phyloP scores from a whole-genome alignment of 2,888 invertebrate species.

The Drosophila seclusa region DNA sequence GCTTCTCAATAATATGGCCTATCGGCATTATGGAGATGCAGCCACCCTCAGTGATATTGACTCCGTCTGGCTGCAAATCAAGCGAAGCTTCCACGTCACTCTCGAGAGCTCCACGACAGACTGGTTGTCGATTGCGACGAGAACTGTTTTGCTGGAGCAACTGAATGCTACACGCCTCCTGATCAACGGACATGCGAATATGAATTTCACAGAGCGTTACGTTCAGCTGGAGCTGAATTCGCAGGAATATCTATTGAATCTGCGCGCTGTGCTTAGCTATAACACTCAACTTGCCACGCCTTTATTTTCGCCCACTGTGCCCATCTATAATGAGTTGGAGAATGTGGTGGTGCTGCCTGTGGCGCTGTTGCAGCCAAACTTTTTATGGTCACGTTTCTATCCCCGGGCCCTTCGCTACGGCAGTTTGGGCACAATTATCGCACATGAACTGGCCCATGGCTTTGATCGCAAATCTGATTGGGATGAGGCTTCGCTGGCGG shows the following conservation, averaged over 20 bases:
- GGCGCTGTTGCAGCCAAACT: slow-evolving; percentile 78
- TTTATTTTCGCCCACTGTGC: slow-evolving; percentile 27
- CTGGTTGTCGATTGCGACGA: slow-evolving; percentile 67
- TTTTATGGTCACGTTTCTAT: slow-evolving; percentile 79
- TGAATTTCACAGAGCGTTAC: slow-evolving; percentile 69
- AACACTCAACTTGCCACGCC: slow-evolving; percentile 26
- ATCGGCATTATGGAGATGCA: slow-evolving; percentile 60
- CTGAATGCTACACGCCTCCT: slow-evolving; percentile 65
- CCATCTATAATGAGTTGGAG: slow-evolving; percentile 58
- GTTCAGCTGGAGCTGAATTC: slow-evolving; percentile 42
- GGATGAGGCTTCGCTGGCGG: slow-evolving; percentile 67
- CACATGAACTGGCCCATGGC: slow-evolving; percentile 78
- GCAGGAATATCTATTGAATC: slow-evolving; percentile 69
- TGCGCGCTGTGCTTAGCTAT: slow-evolving; percentile 53
- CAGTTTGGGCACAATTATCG: slow-evolving; percentile 78
- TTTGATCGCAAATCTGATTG: slow-evolving; percentile 75
- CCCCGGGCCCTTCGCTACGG: slow-evolving; percentile 80
- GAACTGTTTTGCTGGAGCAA: slow-evolving; percentile 64
- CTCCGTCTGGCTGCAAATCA: slow-evolving; percentile 74
- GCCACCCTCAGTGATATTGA: slow-evolving; percentile 70
- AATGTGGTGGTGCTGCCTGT: slow-evolving; percentile 76
- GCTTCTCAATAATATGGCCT: slow-evolving; percentile 75
- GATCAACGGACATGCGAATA: slow-evolving; percentile 59
- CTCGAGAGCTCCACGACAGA: slow-evolving; percentile 55
- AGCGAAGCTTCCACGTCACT: slow-evolving; percentile 60